Conservation (phyloP, 2,113 vertebrate genomes). For the Speoplatyrhinus poulsoni region DNA sequence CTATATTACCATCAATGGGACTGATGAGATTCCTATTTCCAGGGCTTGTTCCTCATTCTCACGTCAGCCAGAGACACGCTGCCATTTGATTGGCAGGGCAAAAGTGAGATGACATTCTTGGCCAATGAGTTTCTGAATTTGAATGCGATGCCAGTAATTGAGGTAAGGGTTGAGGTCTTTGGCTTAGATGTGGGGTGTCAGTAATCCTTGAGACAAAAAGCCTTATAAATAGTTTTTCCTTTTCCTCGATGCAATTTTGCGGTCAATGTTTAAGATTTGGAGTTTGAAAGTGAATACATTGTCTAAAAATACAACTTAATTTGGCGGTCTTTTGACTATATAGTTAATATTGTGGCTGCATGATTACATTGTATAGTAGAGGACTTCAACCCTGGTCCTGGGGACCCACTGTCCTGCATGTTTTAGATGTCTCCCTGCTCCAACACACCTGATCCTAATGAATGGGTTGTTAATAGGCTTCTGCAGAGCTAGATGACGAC, state of each 20-base stretch:
- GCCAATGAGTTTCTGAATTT: not conserved
- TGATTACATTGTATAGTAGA: constrained; percentile 2
- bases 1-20: constrained; percentile 46
- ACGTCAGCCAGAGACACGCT: constrained; percentile 19
- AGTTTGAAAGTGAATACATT: not conserved
- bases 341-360: constrained; percentile 1
- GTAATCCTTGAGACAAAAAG: not conserved
- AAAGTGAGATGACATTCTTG: constrained; percentile 13
- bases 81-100: constrained; percentile 14
- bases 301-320: not conserved
- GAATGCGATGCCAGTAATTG: not conserved
- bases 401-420: too few relatives aligned
- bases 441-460: too few relatives aligned
- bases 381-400: too few relatives aligned
- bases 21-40: constrained; percentile 38
- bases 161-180: not conserved
- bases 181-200: not conserved
- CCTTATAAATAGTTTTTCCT: not conserved
- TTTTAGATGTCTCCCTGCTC: too few relatives aligned
- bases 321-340: not conserved
- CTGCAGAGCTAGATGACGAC: too few relatives aligned
- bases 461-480: too few relatives aligned
- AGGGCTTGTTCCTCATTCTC: constrained; percentile 22
- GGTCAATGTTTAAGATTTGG: not conserved
- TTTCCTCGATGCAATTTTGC: not conserved